Evolutionary conservation across 1,140 invertebrate genomes (phyloP).

Genomic region (Drosophila carrolli): DNA sequence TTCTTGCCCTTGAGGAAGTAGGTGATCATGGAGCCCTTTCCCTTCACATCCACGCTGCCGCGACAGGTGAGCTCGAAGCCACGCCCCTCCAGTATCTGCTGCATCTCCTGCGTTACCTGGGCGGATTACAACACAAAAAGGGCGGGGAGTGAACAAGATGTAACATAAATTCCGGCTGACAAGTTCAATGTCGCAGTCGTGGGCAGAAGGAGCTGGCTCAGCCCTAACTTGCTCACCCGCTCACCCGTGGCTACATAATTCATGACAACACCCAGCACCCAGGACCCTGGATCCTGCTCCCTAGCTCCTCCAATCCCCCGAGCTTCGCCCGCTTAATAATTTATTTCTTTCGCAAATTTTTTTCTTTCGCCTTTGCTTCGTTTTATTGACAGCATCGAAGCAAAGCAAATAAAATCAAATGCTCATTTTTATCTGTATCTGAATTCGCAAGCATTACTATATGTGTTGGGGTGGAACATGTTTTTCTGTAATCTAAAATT

Average conservation of each 20-base stretch:
- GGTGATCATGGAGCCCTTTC: conserved; percentile 97
- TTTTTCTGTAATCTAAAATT: no score
- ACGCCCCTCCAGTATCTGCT: conserved; percentile 90
- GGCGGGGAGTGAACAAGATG: conserved; percentile 16
- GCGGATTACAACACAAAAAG: conserved; percentile 19
- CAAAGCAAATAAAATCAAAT: conserved; percentile 75
- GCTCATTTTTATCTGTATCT: conserved; percentile 48
- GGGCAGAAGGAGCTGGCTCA: conserved; percentile 28
- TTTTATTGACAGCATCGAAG: conserved; percentile 61
- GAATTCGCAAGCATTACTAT: not conserved
- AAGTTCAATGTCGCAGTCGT: conserved; percentile 64
- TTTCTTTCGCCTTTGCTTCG: conserved; percentile 34
- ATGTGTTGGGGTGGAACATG: not conserved
- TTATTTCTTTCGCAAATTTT: conserved; percentile 74
- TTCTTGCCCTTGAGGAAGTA: conserved; percentile 90
- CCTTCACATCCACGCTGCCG: conserved; percentile 95
- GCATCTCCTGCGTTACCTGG: conserved; percentile 94
- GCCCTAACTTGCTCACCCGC: conserved; percentile 48
- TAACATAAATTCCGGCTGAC: conserved; percentile 76
- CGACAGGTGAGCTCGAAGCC: conserved; percentile 92
- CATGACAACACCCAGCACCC: conserved; percentile 61
- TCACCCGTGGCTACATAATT: conserved; percentile 61
- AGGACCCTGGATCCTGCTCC: not conserved
- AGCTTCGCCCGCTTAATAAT: conserved; percentile 63
- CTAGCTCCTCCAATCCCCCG: not conserved